phyloP scores from a whole-genome alignment of 2,113 vertebrate genomes.

The Trematocara unimaculatum region DNA sequence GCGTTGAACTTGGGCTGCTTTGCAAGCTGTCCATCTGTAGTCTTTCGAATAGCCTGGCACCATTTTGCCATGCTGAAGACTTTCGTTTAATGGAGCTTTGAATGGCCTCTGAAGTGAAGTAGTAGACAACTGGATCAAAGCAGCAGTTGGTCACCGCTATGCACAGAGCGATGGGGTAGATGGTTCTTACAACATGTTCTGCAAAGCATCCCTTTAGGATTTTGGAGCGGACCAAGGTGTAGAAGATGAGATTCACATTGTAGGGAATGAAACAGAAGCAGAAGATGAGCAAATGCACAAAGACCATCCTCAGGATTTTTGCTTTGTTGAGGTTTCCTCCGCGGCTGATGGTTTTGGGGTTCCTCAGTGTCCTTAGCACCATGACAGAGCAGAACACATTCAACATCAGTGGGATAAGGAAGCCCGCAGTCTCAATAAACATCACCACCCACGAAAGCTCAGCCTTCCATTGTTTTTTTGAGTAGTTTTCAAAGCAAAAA shows the following conservation, averaged over 20 bases:
- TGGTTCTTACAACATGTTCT: conserved; percentile 82
- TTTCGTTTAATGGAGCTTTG: conserved; percentile 92
- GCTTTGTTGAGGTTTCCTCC: conserved; percentile 86
- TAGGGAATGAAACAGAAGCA: conserved; percentile 97
- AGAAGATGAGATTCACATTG: conserved; percentile 91
- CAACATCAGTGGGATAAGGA: conserved; percentile 87
- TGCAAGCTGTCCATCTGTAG: conserved; percentile 77
- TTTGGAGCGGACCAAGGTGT: conserved; percentile 89
- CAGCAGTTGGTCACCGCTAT: conserved; percentile 95
- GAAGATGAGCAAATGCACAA: conserved; percentile 90
- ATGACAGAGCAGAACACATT: conserved; percentile 89
- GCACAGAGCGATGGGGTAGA: conserved; percentile 92
- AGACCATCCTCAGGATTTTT: conserved; percentile 91
- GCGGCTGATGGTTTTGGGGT: conserved; percentile 78
- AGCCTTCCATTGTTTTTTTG: conserved; percentile 83
- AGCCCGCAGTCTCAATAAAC: conserved; percentile 94
- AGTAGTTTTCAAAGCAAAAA: conserved; percentile 94
- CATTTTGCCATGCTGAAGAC: conserved; percentile 56
- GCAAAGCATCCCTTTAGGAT: conserved; percentile 78
- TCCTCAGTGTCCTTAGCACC: conserved; percentile 85
- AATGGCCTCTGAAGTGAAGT: conserved; percentile 95
- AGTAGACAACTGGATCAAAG: conserved; percentile 95
- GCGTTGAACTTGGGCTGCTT: conserved; percentile 48
- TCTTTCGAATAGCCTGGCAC: conserved; percentile 75
- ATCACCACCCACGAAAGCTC: conserved; percentile 92